Conservation (phyloP, 2,888 invertebrate species). For the Embidobia sp. region DNA sequence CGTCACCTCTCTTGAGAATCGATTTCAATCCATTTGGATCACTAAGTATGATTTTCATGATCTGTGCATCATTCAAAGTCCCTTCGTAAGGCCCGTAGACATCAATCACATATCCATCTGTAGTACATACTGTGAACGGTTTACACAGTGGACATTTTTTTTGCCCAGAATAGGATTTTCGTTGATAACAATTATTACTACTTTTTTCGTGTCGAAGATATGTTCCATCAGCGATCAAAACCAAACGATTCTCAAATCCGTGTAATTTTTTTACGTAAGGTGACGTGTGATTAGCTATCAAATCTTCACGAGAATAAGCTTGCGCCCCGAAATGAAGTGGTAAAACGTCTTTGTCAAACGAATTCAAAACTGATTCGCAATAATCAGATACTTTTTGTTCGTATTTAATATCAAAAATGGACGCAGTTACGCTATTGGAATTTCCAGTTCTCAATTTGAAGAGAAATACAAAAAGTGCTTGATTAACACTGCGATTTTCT, state of each 20-base stretch:
- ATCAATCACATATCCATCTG: constrained; percentile 48
- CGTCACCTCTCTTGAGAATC: constrained; percentile 63
- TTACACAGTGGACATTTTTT: constrained; percentile 43
- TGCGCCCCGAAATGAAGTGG: constrained; percentile 43
- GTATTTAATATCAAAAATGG: constrained; percentile 16
- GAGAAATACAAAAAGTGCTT: constrained; percentile 31
- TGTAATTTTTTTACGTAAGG: constrained; percentile 31
- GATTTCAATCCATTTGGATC: constrained; percentile 33
- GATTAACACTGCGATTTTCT: constrained; percentile 10
- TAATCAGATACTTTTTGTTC: constrained; percentile 20
- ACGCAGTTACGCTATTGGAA: constrained; percentile 12
- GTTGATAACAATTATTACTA: constrained; percentile 21
- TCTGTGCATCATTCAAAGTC: constrained; percentile 41
- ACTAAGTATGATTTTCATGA: constrained; percentile 48
- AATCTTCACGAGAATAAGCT: constrained; percentile 19
- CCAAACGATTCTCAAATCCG: constrained; percentile 14
- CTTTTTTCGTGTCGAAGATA: constrained; percentile 48
- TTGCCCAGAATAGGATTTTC: constrained; percentile 39
- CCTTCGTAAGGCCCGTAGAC: constrained; percentile 32
- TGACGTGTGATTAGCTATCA: constrained; percentile 38
- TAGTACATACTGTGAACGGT: constrained; percentile 48
- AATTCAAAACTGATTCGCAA: constrained; percentile 14
- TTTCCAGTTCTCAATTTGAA: constrained; percentile 27
- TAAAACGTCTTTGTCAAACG: constrained; percentile 50
- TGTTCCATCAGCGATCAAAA: constrained; percentile 44